A percentile compares a stretch with the other conserved stretches of the same genome.
Evolutionary conservation across 2,797 vertebrate species (phyloP).

Genomic region (Tachyglossus aculeatus): DNA sequence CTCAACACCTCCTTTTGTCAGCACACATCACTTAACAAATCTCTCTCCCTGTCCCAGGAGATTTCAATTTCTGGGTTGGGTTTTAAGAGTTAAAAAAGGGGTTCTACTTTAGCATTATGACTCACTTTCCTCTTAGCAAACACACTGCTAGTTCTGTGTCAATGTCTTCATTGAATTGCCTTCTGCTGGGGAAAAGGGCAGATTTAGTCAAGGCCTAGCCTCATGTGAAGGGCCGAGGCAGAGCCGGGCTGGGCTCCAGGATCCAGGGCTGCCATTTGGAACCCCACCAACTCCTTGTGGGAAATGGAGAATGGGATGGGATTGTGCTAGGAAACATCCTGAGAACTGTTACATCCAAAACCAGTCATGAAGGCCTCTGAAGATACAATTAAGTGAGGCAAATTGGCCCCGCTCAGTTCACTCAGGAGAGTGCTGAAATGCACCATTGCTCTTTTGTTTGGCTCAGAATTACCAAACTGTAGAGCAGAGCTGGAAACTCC

Average conservation of each 20-base stretch:
- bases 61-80: no score
- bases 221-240: neutral
- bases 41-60: no score
- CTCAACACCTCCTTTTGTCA: no score
- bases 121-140: slow-evolving; percentile 30
- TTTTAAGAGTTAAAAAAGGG: slow-evolving; percentile 39
- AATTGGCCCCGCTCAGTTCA: slow-evolving; percentile 2
- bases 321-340: slow-evolving; percentile 38
- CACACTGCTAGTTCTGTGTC: neutral
- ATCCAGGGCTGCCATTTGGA: neutral
- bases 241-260: neutral
- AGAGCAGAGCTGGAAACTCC: no score
- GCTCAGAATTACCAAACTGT: no score
- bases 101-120: slow-evolving; percentile 29
- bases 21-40: no score
- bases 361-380: slow-evolving; percentile 21
- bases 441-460: neutral
- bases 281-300: neutral
- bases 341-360: neutral
- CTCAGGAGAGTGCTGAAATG: neutral
- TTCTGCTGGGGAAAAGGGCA: neutral
- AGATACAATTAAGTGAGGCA: neutral
- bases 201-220: slow-evolving; percentile 9
- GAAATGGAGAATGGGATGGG: neutral
- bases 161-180: neutral